Conservation (phyloP, 2,113 vertebrate genomes). For the Trematomus loennbergii region DNA sequence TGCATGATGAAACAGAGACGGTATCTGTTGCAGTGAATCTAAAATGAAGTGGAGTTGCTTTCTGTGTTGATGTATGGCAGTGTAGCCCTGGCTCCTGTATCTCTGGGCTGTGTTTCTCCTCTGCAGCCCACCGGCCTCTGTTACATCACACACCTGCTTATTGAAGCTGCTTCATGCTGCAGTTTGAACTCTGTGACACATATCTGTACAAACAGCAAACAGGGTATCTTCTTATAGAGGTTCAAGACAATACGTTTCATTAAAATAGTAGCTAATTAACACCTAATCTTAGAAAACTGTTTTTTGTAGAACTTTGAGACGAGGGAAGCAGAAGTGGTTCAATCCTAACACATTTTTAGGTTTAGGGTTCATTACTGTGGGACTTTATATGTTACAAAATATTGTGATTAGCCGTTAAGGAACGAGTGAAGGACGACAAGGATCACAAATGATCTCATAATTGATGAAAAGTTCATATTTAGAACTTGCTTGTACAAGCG, state of each 20-base stretch:
- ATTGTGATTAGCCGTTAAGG: too few relatives aligned
- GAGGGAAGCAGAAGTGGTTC: too few relatives aligned
- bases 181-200: conserved; percentile 2
- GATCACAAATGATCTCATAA: too few relatives aligned
- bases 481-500: too few relatives aligned
- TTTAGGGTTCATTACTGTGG: too few relatives aligned
- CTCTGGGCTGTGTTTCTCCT: conserved; percentile 5
- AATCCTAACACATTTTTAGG: too few relatives aligned
- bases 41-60: background rate
- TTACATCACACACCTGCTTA: conserved; percentile 35
- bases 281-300: background rate
- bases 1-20: too few relatives aligned
- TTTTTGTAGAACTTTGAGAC: background rate
- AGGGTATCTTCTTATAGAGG: background rate
- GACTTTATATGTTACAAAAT: too few relatives aligned
- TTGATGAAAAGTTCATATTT: too few relatives aligned
- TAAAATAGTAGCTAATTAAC: background rate
- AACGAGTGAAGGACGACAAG: too few relatives aligned
- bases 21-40: background rate
- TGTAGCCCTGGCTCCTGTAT: background rate
- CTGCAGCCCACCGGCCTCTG: conserved; percentile 15
- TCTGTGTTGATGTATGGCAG: background rate
- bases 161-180: conserved; percentile 14
- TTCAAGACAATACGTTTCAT: background rate
- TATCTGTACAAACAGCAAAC: background rate